Conservation (phyloP, 2,113 vertebrate species). For the Telmatochromis sp. region DNA sequence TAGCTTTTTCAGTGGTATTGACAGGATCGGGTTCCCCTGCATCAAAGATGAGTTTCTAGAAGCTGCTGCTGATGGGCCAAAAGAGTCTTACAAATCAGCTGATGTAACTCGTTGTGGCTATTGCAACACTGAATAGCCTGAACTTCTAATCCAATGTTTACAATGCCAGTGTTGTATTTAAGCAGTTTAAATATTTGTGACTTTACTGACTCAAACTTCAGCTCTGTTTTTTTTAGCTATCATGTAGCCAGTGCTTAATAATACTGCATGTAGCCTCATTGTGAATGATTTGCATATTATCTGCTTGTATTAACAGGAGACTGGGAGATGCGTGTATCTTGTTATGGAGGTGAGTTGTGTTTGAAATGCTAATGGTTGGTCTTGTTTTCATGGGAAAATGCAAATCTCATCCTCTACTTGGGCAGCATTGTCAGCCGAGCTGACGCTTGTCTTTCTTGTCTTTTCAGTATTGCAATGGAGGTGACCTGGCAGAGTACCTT, state of each 20-base stretch:
- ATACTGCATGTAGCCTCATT: not conserved
- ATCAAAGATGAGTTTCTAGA: not conserved
- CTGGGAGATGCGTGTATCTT: conserved; percentile 92
- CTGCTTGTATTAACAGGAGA: conserved; percentile 74
- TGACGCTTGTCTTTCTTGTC: not conserved
- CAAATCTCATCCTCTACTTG: not conserved
- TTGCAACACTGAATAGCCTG: not conserved
- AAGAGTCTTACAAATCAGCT: not conserved
- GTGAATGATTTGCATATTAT: not conserved
- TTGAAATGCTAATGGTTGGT: not conserved
- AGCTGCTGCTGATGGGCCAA: not conserved
- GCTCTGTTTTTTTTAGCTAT: not conserved
- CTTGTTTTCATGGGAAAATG: not conserved
- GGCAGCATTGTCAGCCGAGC: no score
- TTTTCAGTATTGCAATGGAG: conserved; percentile 93
- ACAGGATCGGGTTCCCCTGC: not conserved
- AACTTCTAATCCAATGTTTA: not conserved
- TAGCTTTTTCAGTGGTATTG: not conserved
- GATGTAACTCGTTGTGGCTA: not conserved
- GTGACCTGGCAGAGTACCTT: conserved; percentile 94
- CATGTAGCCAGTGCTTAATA: not conserved
- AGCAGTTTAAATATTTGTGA: not conserved
- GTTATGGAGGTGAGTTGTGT: conserved; percentile 91
- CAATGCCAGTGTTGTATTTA: not conserved
- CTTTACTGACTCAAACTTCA: not conserved